Conservation (phyloP, 2,888 invertebrate species). For the Perizoma flavofasciatum region DNA sequence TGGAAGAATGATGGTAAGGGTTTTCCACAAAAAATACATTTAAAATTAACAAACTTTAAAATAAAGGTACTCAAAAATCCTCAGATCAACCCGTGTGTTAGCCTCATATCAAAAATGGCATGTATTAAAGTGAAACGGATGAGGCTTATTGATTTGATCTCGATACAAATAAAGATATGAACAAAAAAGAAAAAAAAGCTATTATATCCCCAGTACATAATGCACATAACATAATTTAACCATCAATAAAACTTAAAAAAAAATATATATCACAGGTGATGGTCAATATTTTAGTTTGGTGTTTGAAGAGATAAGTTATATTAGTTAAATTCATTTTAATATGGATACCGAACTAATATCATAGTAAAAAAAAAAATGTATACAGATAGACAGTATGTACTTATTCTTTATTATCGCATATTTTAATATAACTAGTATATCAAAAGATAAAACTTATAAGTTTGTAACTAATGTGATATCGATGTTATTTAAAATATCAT, state of each 20-base stretch:
- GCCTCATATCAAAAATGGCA: no score
- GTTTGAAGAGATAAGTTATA: not conserved
- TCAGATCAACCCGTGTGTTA: no score
- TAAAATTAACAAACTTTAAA: no score
- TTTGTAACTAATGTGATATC: slow-evolving; percentile 36
- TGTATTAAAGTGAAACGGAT: not conserved
- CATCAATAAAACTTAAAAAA: not conserved
- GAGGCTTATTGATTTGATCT: slow-evolving; percentile 23
- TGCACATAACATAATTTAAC: no score
- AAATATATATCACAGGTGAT: slow-evolving; percentile 11
- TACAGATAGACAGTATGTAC: slow-evolving; percentile 1
- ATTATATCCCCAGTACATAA: slow-evolving; percentile 2
- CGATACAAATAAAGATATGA: slow-evolving; percentile 22
- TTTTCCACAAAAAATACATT: no score
- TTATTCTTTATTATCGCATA: slow-evolving; percentile 16
- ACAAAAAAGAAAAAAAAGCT: not conserved
- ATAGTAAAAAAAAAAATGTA: no score
- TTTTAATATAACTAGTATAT: slow-evolving; percentile 17
- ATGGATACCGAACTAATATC: no score
- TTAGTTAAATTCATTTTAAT: not conserved
- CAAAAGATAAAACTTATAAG: slow-evolving; percentile 13
- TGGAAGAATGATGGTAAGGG: no score
- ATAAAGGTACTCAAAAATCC: no score
- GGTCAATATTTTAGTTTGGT: slow-evolving; percentile 3
- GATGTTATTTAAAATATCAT: slow-evolving; percentile 29